Conservation (phyloP, 1,140 invertebrate genomes). For the Olivierus martensii region DNA sequence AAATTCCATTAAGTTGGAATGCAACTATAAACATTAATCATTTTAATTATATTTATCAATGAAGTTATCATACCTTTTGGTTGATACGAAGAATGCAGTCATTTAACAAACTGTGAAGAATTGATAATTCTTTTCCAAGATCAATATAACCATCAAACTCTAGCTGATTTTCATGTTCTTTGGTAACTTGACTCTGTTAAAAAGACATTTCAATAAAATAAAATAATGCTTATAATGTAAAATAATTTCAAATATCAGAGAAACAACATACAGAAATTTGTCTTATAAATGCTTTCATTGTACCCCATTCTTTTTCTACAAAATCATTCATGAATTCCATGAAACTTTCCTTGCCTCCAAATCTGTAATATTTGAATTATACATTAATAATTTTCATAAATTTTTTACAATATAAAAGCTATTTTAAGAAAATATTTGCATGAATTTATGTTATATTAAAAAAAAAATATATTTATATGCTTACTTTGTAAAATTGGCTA, state of each 20-base stretch:
- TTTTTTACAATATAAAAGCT: neutral
- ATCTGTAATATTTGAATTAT: slow-evolving; percentile 30
- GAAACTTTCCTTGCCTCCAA: slow-evolving; percentile 89
- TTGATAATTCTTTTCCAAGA: slow-evolving; percentile 59
- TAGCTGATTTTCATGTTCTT: slow-evolving; percentile 8
- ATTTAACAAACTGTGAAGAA: slow-evolving; percentile 52
- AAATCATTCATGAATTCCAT: slow-evolving; percentile 96
- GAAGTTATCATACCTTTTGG: slow-evolving; percentile 19
- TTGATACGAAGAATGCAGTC: slow-evolving; percentile 50
- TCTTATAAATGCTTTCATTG: slow-evolving; percentile 78
- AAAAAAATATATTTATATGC: neutral
- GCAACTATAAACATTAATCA: too few species aligned
- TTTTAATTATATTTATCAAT: too few species aligned
- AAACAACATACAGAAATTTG: slow-evolving; percentile 61
- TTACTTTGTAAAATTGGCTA: slow-evolving; percentile 74
- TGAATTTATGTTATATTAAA: neutral
- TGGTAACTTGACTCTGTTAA: neutral
- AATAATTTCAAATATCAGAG: neutral
- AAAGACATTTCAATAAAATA: neutral
- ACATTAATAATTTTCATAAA: neutral
- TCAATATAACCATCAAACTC: slow-evolving; percentile 56
- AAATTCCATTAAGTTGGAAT: too few species aligned
- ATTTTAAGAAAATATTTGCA: neutral
- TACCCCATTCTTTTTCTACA: slow-evolving; percentile 67
- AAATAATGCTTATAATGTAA: neutral